A percentile compares a stretch with the other conserved stretches of the same genome.
phyloP scores from a whole-genome alignment of 2,113 vertebrate genomes.

The Athene cunicularia region DNA sequence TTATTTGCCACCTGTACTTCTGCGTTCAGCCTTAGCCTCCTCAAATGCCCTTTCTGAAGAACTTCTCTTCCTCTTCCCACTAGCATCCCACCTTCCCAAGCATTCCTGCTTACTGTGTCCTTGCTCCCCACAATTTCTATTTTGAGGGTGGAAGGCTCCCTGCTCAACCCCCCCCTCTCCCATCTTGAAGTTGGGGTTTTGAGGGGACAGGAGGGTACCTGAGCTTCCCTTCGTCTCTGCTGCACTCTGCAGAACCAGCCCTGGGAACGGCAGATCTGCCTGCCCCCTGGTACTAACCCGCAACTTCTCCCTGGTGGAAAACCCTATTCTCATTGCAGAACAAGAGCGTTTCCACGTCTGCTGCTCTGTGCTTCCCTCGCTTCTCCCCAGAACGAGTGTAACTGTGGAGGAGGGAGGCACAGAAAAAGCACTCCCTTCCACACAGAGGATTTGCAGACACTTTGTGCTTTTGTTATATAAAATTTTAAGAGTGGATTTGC shows the following conservation, averaged over 20 bases:
- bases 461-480: conserved; percentile 13
- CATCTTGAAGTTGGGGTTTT: background rate
- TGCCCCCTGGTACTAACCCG: fast-evolving
- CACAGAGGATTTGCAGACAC: background rate
- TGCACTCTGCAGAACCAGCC: fast-evolving
- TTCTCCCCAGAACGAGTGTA: conserved; percentile 6
- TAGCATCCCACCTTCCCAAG: background rate
- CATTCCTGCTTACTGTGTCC: background rate
- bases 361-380: background rate
- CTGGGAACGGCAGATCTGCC: background rate
- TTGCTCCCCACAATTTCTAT: conserved; percentile 8
- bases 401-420: conserved; percentile 40
- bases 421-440: conserved; percentile 45
- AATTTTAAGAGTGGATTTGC: conserved; percentile 13
- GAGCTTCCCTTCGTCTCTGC: background rate
- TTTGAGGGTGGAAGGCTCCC: background rate
- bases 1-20: background rate
- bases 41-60: conserved; percentile 17
- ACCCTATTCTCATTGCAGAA: background rate
- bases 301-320: background rate
- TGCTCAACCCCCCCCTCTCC: background rate
- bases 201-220: background rate
- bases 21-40: background rate
- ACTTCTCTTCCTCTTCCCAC: background rate
- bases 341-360: background rate